Base-by-base conservation (phyloP, 2,888 invertebrate genomes). In the Tubulanus polymorphus region DNA sequence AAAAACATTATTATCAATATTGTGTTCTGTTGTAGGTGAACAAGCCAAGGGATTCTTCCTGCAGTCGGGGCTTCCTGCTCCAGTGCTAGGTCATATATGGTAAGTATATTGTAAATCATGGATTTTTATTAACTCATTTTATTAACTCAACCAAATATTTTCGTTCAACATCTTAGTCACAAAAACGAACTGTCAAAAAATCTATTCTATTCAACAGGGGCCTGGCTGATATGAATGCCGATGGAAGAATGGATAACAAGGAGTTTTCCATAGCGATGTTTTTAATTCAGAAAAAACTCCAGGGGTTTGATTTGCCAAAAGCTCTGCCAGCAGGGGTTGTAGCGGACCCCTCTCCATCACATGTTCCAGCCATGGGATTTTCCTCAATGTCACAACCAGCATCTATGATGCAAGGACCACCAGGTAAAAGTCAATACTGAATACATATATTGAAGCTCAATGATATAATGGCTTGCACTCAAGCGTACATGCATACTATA, bases 261-360 rank as follows among this genome's bases (percentile, higher is more conserved):
- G 79, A 79, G 62, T 79, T 79, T 59, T 76, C 78, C 25, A 77
- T 79, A 52, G 79, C 79, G 53, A 76, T 78, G 71, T 75, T 73
- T 60, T 63, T 79, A n/a, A 77, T 79, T 51, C 73, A 74, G 63
- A 84, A 95, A 61, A 95, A 94, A 80, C 82, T 99, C 15, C 88
- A 93, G 53, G 93, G 94, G 2, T 86, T 90, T 70, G 93, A 95
- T 75, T 84, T 97, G 52, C 97, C 97, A 0, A 88, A 89, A 74
- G 82, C 83, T 1, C 82, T 99, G 65, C 97, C 97, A 18, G 87
- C 88, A 2, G 72, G 78, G 12, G 71, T 84, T 51, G 79, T 76
- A 58, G 72, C 72, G 27, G 74, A 76, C 59, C 76, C 78, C 25
- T 61, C 63, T 15, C 65, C 63, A 2, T 15, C 41, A n/a, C n/a